Conservation (phyloP, 1,140 invertebrate species). For the Diplogasteroides magnus region DNA sequence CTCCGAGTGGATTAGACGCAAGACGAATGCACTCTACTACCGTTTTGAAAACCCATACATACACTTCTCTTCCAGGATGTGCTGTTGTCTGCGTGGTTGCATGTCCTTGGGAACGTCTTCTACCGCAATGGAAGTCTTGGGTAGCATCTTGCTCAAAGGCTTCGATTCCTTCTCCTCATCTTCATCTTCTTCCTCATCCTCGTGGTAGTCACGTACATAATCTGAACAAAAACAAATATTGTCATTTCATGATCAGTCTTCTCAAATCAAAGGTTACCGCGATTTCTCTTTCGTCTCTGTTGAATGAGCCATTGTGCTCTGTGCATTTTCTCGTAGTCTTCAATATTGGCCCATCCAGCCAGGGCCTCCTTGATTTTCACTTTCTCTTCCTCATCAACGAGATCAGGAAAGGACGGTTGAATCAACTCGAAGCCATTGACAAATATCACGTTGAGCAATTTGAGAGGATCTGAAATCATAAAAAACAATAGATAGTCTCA, state of each 20-base stretch:
- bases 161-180: constrained; percentile 19
- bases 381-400: constrained; percentile 34
- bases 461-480: constrained; percentile 50
- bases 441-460: constrained; percentile 43
- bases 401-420: constrained; percentile 41
- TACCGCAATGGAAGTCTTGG: background rate
- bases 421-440: constrained; percentile 39
- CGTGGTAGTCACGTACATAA: constrained; percentile 10
- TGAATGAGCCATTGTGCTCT: constrained; percentile 30
- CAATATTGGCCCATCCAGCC: constrained; percentile 40
- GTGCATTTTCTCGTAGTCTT: constrained; percentile 36
- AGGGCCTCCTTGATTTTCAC: constrained; percentile 34
- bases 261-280: background rate
- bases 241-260: background rate
- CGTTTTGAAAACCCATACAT: background rate
- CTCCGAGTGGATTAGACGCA: too few relatives aligned
- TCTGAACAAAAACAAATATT: constrained; percentile 7
- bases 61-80: constrained; percentile 8
- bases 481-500: too few relatives aligned
- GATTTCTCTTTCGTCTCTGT: constrained; percentile 9
- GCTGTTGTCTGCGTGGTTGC: constrained; percentile 12
- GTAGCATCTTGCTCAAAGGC: background rate
- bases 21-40: constrained; percentile 8
- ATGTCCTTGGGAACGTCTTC: constrained; percentile 13
- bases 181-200: constrained; percentile 28